Evolutionary conservation across 2,113 vertebrate species (phyloP).

Genomic region (Pelusios castaneus): DNA sequence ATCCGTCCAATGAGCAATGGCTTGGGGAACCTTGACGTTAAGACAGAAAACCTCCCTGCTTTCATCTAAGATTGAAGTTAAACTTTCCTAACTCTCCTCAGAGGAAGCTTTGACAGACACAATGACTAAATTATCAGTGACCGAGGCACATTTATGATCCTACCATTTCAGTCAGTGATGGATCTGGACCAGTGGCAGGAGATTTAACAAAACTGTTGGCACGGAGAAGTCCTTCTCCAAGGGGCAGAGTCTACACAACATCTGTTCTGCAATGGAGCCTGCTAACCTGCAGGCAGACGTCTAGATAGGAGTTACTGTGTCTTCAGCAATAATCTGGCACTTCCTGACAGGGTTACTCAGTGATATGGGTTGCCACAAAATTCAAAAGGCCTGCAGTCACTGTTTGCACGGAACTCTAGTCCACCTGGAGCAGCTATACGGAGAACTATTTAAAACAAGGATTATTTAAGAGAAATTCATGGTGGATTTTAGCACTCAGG

Average conservation of each 20-base stretch:
- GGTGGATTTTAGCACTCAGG: background rate
- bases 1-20: background rate
- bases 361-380: background rate
- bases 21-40: no score
- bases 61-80: no score
- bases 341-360: background rate
- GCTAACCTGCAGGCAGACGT: background rate
- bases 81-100: background rate
- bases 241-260: background rate
- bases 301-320: accelerated
- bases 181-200: background rate
- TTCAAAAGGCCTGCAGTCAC: accelerated
- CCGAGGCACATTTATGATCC: background rate
- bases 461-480: background rate
- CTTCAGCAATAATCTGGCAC: background rate
- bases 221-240: background rate
- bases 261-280: background rate
- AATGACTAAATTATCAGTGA: background rate
- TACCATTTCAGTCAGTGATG: background rate
- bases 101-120: background rate
- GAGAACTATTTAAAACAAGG: background rate
- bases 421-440: background rate
- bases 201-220: background rate
- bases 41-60: background rate
- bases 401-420: background rate